Base-by-base conservation (phyloP, 2,888 invertebrate genomes). In the Cartodere bifasciata region DNA sequence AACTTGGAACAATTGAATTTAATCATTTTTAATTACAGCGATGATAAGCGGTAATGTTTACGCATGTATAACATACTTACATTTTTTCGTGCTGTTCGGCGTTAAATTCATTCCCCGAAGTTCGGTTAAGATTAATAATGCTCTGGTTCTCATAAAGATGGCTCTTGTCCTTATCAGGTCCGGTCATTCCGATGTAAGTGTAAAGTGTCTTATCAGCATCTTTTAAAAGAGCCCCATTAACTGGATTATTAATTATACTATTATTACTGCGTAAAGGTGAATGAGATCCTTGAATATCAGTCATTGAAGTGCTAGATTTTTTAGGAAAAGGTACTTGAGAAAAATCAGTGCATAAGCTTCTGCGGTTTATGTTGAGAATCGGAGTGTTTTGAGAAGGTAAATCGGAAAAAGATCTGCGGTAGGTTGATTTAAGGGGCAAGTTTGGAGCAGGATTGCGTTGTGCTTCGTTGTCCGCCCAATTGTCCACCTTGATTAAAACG, bases 391-490 rank as follows among this genome's bases (percentile, higher is more conserved):
- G 51, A 16, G 55, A 46, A 16, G 58, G 51, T 17, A 62, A 48
- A 48, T 65, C 65, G 3, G 66, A 64, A 37, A 64, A 60, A 12
- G 65, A 65, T 35, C 65, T 49, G 25, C 64, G 52, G 42, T 64
- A 64, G 21, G 54, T 49, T n/a, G 62, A 61, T 46, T 62, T 62
- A 27, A 52, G 53, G 17, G 43, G 47, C 28, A 37, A 33, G 17
- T 41, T 37, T 29, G 45, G 46, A 23, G 37, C 35, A 4, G 55
- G 46, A 33, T 52, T 56, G 3, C 54, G 44, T 12, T 56, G 40
- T 13, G 56, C 55, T 42, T 57, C 57, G 40, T 58, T 59, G 39
- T 62, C 60, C n/a, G 59, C 53, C 59, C 60, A 60, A 43, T 60
- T 62, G 42, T 58, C 62, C 26, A 57, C 59, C 54, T 60, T 60